These are phyloP conservation scores for Equus quagga DNA, from an alignment of 2,113 vertebrate species.

Conservation along the genomic window DNA sequence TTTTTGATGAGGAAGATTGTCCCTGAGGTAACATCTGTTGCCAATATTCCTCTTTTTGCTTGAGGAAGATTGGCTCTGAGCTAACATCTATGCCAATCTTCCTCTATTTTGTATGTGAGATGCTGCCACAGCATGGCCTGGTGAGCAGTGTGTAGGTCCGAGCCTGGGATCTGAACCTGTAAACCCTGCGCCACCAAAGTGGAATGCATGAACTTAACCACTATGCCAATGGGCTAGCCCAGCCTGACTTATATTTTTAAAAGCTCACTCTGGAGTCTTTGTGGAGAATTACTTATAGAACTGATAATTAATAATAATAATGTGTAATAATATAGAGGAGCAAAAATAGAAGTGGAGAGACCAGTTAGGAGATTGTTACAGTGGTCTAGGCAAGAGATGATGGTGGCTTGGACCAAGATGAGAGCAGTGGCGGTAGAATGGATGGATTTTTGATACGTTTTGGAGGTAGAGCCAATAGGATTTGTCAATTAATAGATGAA, in stretches of 20 bases:
- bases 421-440: neutral
- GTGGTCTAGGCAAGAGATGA: neutral
- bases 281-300: neutral
- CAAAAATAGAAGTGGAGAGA: neutral
- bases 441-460: neutral
- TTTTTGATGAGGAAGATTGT: too few species aligned
- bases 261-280: neutral
- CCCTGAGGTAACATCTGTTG: too few species aligned
- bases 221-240: too few species aligned
- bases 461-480: neutral
- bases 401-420: neutral
- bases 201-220: too few species aligned
- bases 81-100: too few species aligned
- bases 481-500: neutral
- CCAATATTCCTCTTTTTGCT: too few species aligned
- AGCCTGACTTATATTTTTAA: conserved; percentile 4
- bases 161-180: too few species aligned
- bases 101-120: too few species aligned
- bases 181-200: too few species aligned
- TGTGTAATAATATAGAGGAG: neutral
- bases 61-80: too few species aligned
- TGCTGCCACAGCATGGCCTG: too few species aligned
- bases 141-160: too few species aligned
- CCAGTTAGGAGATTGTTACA: neutral
- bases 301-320: neutral